Evolutionary conservation across 2,888 invertebrate genomes (phyloP).

Genomic region (Phortica magna): DNA sequence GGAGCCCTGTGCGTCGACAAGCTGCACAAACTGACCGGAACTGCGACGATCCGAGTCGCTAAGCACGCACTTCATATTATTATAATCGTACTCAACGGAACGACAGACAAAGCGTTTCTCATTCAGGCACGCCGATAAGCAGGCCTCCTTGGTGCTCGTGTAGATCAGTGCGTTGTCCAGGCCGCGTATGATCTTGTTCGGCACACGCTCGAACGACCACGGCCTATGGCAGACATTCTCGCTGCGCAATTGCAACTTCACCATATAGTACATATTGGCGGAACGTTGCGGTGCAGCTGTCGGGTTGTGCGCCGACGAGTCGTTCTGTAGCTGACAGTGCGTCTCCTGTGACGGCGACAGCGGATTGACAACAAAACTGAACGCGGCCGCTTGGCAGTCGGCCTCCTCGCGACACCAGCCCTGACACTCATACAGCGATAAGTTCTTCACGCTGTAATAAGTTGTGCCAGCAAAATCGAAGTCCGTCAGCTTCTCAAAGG

Average conservation of each 20-base stretch:
- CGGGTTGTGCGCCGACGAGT: conserved; percentile 93
- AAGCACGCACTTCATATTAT: conserved; percentile 92
- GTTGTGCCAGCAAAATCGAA: conserved; percentile 93
- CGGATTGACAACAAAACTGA: conserved; percentile 95
- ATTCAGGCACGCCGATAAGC: conserved; percentile 93
- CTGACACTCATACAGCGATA: conserved; percentile 95
- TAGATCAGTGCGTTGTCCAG: conserved; percentile 95
- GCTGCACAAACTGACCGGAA: conserved; percentile 91
- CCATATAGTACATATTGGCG: conserved; percentile 97
- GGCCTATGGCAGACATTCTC: conserved; percentile 94
- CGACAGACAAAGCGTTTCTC: conserved; percentile 95
- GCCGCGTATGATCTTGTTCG: conserved; percentile 93
- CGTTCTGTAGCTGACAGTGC: conserved; percentile 93
- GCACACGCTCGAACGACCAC: conserved; percentile 95
- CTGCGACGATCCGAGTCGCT: conserved; percentile 94
- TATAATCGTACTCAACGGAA: conserved; percentile 95
- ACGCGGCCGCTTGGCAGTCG: conserved; percentile 94
- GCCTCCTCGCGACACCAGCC: conserved; percentile 96
- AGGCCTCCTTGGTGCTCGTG: conserved; percentile 95
- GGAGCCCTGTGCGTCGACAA: conserved; percentile 88
- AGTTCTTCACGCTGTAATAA: conserved; percentile 94
- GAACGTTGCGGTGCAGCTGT: conserved; percentile 89
- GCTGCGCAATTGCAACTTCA: conserved; percentile 90
- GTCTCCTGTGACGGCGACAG: conserved; percentile 95
- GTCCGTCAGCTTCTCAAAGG: conserved; percentile 96